phyloP scores from a whole-genome alignment of 2,113 vertebrate species.

The Cyanocitta stelleri region DNA sequence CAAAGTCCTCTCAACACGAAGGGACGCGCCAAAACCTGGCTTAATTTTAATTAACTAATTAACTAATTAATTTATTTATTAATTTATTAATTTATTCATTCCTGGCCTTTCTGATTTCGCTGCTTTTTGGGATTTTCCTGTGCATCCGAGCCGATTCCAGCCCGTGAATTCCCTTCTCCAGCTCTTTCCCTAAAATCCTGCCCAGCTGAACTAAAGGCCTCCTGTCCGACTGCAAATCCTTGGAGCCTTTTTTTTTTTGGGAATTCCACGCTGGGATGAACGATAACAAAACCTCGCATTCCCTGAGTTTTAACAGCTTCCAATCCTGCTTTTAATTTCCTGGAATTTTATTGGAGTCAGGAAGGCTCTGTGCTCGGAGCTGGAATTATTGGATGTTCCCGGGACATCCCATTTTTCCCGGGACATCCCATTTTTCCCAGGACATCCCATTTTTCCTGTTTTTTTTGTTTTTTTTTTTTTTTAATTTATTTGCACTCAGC shows the following conservation, averaged over 20 bases:
- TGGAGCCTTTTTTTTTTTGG: neutral
- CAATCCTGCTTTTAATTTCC: neutral
- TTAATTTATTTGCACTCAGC: neutral
- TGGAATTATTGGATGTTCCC: neutral
- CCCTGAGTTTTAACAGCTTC: neutral
- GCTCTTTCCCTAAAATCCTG: neutral
- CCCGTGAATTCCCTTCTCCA: neutral
- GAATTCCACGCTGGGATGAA: neutral
- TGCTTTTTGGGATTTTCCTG: neutral
- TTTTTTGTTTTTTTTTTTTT: neutral
- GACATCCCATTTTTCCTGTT: neutral
- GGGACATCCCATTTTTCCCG: no score
- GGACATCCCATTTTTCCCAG: neutral
- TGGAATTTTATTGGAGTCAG: neutral
- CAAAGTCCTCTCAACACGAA: neutral
- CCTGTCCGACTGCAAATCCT: neutral
- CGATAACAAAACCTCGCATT: neutral
- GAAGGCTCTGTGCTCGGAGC: neutral
- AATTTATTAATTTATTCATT: neutral
- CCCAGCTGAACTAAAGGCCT: neutral
- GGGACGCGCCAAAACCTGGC: neutral
- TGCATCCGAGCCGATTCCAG: neutral
- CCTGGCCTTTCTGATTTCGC: neutral
- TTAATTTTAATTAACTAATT: neutral
- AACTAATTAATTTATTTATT: no score